Percentiles rank a stretch among this genome's conserved stretches.
These are phyloP conservation scores for Limnodromus scolopaceus DNA, from an alignment of 2,797 vertebrate genomes.

Conservation along the genomic window DNA sequence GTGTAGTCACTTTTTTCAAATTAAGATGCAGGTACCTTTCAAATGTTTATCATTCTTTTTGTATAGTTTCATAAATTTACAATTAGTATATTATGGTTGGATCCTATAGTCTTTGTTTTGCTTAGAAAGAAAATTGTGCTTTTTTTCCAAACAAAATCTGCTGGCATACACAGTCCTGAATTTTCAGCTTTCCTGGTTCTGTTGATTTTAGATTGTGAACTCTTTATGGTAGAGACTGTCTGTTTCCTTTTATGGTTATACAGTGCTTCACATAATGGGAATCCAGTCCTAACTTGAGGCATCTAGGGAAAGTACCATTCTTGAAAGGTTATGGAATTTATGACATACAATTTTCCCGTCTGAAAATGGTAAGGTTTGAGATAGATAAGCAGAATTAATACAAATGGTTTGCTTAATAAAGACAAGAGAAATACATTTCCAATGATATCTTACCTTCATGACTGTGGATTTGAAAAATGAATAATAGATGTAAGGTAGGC, in stretches of 20 bases:
- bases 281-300: not conserved
- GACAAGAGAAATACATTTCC: not conserved
- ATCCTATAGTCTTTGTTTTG: not conserved
- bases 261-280: not conserved
- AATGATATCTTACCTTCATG: not conserved
- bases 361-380: not conserved
- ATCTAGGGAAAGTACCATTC: not conserved
- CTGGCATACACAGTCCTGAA: not conserved
- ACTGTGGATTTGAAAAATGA: slow-evolving; percentile 30
- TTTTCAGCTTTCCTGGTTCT: not conserved
- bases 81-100: not conserved
- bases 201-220: not conserved
- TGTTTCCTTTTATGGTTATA: not conserved
- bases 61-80: not conserved
- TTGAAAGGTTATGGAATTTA: slow-evolving; percentile 6
- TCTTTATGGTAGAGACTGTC: not conserved
- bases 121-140: not conserved
- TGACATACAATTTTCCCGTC: not conserved
- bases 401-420: slow-evolving; percentile 46
- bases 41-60: not conserved
- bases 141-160: not conserved
- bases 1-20: not conserved
- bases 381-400: slow-evolving; percentile 54
- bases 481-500: not conserved
- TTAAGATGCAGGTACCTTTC: not conserved